Evolutionary conservation across 2,888 invertebrate species (phyloP).

Genomic region (Acrocyrtus sp.): DNA sequence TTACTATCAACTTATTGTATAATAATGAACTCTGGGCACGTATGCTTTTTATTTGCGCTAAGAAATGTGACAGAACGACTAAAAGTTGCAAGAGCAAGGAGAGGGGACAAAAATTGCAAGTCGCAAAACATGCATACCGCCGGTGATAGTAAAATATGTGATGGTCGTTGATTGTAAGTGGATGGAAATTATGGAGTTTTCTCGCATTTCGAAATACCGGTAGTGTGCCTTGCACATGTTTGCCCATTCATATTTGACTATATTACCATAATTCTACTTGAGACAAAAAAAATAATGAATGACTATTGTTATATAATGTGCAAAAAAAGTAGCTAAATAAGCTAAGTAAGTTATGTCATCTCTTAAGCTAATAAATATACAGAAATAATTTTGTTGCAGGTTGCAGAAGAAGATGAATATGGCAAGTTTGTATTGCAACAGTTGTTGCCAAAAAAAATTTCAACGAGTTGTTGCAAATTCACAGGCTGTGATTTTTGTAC

Average conservation of each 20-base stretch:
- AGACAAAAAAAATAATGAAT: slow-evolving; percentile 2
- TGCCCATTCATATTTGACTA: slow-evolving; percentile 4
- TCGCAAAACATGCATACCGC: neutral
- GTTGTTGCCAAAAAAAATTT: no score
- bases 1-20: no score
- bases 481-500: no score
- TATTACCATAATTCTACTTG: neutral
- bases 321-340: neutral
- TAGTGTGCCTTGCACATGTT: slow-evolving; percentile 17
- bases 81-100: no score
- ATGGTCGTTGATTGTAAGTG: neutral
- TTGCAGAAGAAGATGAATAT: no score
- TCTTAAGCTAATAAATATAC: neutral
- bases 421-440: no score
- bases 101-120: neutral
- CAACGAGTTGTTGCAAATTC: no score
- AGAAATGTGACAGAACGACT: neutral
- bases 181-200: neutral
- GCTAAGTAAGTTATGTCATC: neutral
- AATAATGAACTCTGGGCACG: no score
- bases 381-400: neutral
- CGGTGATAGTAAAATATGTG: neutral
- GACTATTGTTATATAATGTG: neutral
- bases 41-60: neutral
- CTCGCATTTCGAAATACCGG: slow-evolving; percentile 31